Percentiles rank a stretch among this genome's conserved stretches.
Conservation (phyloP, 2,797 vertebrate species). For the Dipus sagitta region DNA sequence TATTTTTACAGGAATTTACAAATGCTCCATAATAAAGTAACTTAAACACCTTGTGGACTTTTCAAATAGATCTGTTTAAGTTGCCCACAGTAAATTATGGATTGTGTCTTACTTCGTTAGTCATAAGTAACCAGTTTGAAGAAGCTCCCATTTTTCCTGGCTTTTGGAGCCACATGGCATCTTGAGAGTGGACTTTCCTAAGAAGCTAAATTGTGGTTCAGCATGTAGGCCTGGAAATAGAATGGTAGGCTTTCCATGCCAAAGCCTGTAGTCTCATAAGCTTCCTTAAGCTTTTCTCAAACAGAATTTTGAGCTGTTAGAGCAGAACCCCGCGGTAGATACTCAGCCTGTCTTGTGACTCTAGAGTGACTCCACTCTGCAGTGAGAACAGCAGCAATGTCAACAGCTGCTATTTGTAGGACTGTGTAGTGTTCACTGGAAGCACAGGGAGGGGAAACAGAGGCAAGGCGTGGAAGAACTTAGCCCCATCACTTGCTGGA, state of each 20-base stretch:
- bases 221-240: not conserved
- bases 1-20: conserved; percentile 24
- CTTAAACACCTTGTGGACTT: not conserved
- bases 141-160: not conserved
- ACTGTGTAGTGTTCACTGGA: not conserved
- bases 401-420: not conserved
- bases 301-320: not conserved
- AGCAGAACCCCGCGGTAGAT: not conserved
- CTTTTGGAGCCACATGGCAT: not conserved
- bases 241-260: not conserved
- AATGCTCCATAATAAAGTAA: not conserved
- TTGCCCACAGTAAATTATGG: not conserved
- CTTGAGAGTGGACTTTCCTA: not conserved
- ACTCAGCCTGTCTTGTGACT: not conserved
- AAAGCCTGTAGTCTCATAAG: not conserved
- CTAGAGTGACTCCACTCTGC: not conserved
- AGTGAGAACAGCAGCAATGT: not conserved
- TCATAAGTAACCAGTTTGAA: not conserved
- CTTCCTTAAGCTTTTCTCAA: not conserved
- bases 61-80: not conserved
- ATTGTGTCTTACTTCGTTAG: not conserved
- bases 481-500: not conserved
- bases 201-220: conserved; percentile 13
- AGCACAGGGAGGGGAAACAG: not conserved
- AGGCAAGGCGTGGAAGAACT: not conserved